Percentiles rank a stretch among this genome's conserved stretches.
Evolutionary conservation across 2,113 vertebrate genomes (phyloP).

Genomic region (Sporophila hypoxantha): DNA sequence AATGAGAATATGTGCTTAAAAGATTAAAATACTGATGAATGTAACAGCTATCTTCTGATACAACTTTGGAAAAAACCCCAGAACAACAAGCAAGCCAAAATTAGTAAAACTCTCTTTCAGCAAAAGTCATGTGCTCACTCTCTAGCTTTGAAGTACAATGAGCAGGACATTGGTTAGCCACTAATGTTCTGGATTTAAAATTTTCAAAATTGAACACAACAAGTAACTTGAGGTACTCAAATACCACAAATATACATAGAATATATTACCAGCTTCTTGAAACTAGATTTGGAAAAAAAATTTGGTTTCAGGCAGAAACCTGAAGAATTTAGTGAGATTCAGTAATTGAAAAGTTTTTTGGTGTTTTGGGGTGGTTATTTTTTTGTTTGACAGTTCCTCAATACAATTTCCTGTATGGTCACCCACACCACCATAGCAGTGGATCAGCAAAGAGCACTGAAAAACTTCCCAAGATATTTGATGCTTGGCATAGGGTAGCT

Average conservation of each 20-base stretch:
- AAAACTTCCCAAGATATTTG: neutral
- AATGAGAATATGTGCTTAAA: neutral
- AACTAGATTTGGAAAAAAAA: neutral
- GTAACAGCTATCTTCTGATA: neutral
- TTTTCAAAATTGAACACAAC: neutral
- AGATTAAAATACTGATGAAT: neutral
- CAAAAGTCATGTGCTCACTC: neutral
- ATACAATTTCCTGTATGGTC: neutral
- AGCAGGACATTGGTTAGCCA: neutral
- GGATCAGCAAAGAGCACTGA: neutral
- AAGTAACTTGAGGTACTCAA: neutral
- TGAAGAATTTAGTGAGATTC: neutral
- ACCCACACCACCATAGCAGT: neutral
- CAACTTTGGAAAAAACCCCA: accelerated
- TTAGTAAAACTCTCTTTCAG: neutral
- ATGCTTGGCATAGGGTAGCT: neutral
- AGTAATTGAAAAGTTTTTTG: neutral
- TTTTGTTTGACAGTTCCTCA: neutral
- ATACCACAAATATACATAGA: neutral
- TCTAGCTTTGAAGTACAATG: neutral
- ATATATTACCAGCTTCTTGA: neutral
- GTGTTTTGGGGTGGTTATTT: neutral
- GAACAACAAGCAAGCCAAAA: neutral
- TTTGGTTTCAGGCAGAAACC: neutral
- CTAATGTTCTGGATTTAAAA: neutral